These are phyloP conservation scores for Cheirogaleus major DNA, from an alignment of 2,797 vertebrate species.

Conservation along the genomic window DNA sequence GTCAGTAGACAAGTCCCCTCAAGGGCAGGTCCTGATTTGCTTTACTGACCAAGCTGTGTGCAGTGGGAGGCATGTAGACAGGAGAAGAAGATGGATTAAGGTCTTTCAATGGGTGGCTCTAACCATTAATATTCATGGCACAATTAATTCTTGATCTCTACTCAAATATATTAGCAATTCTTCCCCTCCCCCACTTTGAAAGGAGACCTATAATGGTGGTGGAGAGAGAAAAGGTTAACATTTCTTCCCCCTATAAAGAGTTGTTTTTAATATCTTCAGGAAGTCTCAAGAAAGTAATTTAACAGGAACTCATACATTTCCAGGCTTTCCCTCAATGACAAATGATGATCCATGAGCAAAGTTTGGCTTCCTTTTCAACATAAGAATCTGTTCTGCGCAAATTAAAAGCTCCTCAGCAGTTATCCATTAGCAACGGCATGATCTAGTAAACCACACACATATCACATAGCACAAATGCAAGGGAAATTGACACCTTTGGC, in stretches of 20 bases:
- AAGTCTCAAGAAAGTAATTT: constrained; percentile 35
- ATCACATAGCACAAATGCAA: not conserved
- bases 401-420: not conserved
- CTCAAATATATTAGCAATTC: not conserved
- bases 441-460: not conserved
- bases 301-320: not conserved
- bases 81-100: not conserved
- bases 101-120: not conserved
- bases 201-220: not conserved
- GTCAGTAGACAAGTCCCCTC: not conserved
- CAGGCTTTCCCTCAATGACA: not conserved
- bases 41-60: not conserved
- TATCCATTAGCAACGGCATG: not conserved
- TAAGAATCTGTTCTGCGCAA: not conserved
- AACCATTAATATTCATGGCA: not conserved
- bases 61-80: not conserved
- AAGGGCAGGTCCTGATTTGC: constrained; percentile 2
- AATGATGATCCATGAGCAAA: not conserved
- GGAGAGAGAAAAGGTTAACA: not conserved
- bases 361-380: not conserved
- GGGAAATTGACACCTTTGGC: not conserved
- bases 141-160: not conserved
- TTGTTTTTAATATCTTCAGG: constrained; percentile 20
- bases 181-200: not conserved
- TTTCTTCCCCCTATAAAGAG: not conserved